These are phyloP conservation scores for Furnarius figulus DNA, from an alignment of 2,113 vertebrate genomes.

Conservation along the genomic window DNA sequence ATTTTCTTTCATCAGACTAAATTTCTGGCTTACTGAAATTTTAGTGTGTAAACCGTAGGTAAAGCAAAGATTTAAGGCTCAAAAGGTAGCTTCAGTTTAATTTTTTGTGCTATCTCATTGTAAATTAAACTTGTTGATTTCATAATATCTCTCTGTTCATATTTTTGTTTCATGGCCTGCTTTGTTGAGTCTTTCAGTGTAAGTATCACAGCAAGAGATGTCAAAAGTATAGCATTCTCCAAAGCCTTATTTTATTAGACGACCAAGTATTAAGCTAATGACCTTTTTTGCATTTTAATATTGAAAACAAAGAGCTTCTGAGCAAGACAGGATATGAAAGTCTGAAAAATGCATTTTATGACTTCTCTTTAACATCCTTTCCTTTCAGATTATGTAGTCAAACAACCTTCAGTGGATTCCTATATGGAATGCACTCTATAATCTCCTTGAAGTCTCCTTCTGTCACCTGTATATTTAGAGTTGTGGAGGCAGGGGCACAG, in stretches of 20 bases:
- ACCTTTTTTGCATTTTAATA: background rate
- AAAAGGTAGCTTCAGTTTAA: background rate
- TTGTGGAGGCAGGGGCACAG: background rate
- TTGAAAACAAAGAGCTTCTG: background rate
- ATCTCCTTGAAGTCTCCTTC: background rate
- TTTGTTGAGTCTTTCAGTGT: background rate
- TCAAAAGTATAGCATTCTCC: background rate
- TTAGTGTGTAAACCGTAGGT: background rate
- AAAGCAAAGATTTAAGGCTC: background rate
- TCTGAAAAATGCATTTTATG: background rate
- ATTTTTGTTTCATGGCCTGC: background rate
- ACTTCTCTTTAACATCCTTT: background rate
- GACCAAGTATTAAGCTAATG: background rate
- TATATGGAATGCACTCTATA: background rate
- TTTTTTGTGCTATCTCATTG: background rate
- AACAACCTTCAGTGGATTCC: background rate
- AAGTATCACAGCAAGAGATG: background rate
- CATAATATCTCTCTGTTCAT: background rate
- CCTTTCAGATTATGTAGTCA: background rate
- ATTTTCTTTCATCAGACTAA: background rate
- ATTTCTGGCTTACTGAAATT: background rate
- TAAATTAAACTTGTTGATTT: background rate
- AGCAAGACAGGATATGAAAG: background rate
- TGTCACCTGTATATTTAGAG: background rate
- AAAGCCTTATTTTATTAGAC: background rate